phyloP scores from a whole-genome alignment of 2,797 vertebrate species.

The Rhynchotus rufescens region DNA sequence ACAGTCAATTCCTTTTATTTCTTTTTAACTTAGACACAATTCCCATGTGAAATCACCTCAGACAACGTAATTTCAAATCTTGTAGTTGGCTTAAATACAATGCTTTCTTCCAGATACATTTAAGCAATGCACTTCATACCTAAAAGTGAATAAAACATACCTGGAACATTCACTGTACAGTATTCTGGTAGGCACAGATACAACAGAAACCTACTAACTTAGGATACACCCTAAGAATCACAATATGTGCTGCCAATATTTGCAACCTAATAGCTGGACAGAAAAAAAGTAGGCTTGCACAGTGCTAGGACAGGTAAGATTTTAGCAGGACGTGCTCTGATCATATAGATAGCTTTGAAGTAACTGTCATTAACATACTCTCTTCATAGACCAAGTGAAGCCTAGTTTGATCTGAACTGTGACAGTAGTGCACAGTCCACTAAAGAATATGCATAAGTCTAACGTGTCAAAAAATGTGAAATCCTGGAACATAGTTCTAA shows the following conservation, averaged over 20 bases:
- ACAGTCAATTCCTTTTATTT: background rate
- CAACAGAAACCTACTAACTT: background rate
- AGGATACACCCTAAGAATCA: background rate
- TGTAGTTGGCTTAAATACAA: background rate
- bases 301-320: background rate
- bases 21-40: background rate
- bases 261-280: background rate
- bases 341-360: background rate
- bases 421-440: background rate
- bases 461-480: slow-evolving; percentile 5
- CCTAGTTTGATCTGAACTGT: background rate
- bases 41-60: background rate
- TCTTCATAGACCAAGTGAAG: background rate
- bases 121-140: background rate
- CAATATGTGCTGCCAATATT: background rate
- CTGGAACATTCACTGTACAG: background rate
- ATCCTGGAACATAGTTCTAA: background rate
- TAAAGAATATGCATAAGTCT: slow-evolving; percentile 18
- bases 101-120: background rate
- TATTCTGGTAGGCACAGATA: background rate
- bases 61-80: background rate
- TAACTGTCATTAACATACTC: background rate
- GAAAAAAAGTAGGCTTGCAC: background rate
- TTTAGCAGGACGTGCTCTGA: background rate
- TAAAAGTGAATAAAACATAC: background rate